A percentile compares a stretch with the other conserved stretches of the same genome.
Evolutionary conservation across 2,113 vertebrate species (phyloP).

Genomic region (Ciconia boyciana): DNA sequence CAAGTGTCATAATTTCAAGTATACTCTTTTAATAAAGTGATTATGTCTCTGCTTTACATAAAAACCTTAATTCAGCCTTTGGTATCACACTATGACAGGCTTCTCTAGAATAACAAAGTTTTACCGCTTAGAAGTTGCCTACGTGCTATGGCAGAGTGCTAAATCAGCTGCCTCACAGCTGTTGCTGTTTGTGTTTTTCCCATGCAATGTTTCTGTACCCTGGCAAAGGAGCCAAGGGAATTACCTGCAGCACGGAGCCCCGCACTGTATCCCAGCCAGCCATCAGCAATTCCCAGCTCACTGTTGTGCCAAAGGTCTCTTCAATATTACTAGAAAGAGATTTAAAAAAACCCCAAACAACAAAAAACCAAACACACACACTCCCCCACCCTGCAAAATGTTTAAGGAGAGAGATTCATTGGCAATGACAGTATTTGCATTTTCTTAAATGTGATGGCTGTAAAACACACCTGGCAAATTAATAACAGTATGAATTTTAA

Average conservation of each 20-base stretch:
- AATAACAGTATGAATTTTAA: conserved; percentile 17
- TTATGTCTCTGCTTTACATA: neutral
- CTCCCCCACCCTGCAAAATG: neutral
- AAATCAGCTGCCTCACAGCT: neutral
- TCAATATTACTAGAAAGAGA: neutral
- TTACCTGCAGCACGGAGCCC: neutral
- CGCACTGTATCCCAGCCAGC: neutral
- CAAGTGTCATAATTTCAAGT: neutral
- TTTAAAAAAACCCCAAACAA: neutral
- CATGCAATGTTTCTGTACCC: neutral
- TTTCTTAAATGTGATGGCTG: neutral
- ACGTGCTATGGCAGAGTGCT: fast-evolving
- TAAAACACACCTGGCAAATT: neutral
- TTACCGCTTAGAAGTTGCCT: neutral
- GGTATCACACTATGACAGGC: neutral
- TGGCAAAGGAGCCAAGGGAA: neutral
- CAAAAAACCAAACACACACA: neutral
- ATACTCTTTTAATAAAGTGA: neutral
- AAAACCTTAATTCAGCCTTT: neutral
- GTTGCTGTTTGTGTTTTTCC: neutral
- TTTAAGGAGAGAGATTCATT: neutral
- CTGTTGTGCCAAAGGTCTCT: neutral
- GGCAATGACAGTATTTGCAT: neutral
- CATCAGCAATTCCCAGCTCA: neutral
- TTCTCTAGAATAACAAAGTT: neutral